Evolutionary conservation across 1,140 invertebrate genomes (phyloP), one percentile per base, ranked within the genome.

Genomic region (Thalassaphorura encarpata): DNA sequence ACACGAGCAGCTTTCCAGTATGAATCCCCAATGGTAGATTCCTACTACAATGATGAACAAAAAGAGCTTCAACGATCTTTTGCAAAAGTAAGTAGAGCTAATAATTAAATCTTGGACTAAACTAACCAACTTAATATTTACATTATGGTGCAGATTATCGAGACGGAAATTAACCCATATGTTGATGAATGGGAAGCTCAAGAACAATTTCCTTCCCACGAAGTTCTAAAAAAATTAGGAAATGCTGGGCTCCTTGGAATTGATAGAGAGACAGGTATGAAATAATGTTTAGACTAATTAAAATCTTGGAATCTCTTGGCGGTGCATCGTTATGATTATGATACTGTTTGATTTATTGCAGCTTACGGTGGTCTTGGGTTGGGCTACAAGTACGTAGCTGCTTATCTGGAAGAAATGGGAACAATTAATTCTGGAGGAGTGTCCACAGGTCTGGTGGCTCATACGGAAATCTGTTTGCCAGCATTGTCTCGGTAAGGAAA

Each of bases 321-420:
- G n/a, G n/a, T n/a, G n/a, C n/a, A n/a, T n/a, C n/a, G n/a, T n/a
- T n/a, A n/a, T n/a, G n/a, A n/a, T n/a, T n/a, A n/a, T n/a, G n/a
- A n/a, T n/a, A n/a, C n/a, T n/a, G n/a, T 53, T 51, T 41, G 51
- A 31, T 24, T 36, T 0, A 53, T 69, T 69, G 51, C 56, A 78
- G 79, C 78, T 60, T 80, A 78, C 71, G 78, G 78, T 29, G 79
- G 79, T 5, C 62, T 77, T 13, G 80, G 76, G 3, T 64, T 81
- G 40, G 77, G 80, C 64, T 81, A 76, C 66, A 73, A 74, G 15
- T 81, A 77, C 67, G 71, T 69, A 51, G 65, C 78, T 4, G 79
- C 79, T 11, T 66, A 78, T 27, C 68, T 76, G 21, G 80, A 81
- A 67, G 76, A 76, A 62, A 55, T 80, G 33, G 77, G 78, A 21